Conservation (phyloP, 2,888 invertebrate genomes). For the Sycophila texana region DNA sequence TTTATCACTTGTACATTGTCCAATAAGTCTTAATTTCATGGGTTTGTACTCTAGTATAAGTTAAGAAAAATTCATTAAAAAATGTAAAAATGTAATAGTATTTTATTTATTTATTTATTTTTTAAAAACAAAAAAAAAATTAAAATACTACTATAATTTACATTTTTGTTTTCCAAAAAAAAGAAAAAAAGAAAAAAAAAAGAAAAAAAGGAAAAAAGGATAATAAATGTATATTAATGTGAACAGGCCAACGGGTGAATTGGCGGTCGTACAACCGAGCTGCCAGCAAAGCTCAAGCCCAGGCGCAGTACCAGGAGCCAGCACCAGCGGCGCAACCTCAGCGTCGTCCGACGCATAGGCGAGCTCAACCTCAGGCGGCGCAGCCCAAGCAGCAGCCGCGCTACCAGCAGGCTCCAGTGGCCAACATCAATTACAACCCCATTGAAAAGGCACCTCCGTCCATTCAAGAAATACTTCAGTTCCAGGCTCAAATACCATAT, state of each 20-base stretch:
- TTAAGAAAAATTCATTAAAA: too few species aligned
- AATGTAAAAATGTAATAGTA: too few species aligned
- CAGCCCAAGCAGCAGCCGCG: constrained; percentile 45
- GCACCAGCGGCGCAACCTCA: constrained; percentile 34
- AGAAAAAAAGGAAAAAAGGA: too few species aligned
- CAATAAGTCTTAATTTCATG: not conserved
- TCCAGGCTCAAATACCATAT: constrained; percentile 72
- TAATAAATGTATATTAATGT: too few species aligned
- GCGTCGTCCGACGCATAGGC: constrained; percentile 47
- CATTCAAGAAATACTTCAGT: constrained; percentile 70
- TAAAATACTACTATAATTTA: too few species aligned
- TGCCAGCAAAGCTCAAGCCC: not conserved
- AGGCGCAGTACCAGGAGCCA: constrained; percentile 50
- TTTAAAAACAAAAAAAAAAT: too few species aligned
- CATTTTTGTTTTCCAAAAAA: too few species aligned
- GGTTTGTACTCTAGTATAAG: too few species aligned
- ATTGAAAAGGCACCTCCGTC: constrained; percentile 68
- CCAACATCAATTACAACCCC: constrained; percentile 63
- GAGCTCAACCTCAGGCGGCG: constrained; percentile 44
- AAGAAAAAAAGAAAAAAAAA: too few species aligned
- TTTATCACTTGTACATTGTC: not conserved
- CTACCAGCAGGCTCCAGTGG: constrained; percentile 53
- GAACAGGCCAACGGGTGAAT: constrained; percentile 68
- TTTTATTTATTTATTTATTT: too few species aligned
- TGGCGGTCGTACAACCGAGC: constrained; percentile 69